These are phyloP conservation scores for Butorides virescens DNA, from an alignment of 2,113 vertebrate species.

Conservation along the genomic window DNA sequence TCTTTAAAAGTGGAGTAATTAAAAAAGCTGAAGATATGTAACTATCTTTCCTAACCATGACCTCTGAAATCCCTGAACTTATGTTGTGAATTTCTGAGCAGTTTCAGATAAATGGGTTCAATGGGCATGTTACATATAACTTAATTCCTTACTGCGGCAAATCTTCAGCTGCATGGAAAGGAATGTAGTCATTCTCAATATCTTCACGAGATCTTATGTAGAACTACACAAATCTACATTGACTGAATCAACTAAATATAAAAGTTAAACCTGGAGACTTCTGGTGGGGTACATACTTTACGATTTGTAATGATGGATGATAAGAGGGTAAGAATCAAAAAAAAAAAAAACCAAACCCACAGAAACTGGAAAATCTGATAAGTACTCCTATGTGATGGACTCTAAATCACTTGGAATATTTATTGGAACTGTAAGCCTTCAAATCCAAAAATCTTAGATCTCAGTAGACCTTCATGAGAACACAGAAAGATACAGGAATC, in stretches of 20 bases:
- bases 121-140: neutral
- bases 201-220: neutral
- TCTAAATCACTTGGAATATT: neutral
- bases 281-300: no score
- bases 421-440: neutral
- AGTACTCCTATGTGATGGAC: neutral
- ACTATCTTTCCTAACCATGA: slow-evolving; percentile 6
- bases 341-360: neutral
- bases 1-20: slow-evolving; percentile 15
- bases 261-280: neutral
- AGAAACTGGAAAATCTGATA: neutral
- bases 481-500: neutral
- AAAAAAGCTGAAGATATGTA: neutral
- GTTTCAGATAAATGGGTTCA: neutral
- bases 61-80: neutral
- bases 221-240: neutral
- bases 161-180: neutral
- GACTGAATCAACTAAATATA: neutral
- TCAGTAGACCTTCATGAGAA: neutral
- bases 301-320: neutral
- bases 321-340: neutral
- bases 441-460: neutral
- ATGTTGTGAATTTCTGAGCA: neutral
- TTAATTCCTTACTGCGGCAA: neutral
- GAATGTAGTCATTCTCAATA: neutral